These are phyloP conservation scores for Ectropis crepuscularia DNA, from an alignment of 2,888 invertebrate genomes.

Conservation along the genomic window DNA sequence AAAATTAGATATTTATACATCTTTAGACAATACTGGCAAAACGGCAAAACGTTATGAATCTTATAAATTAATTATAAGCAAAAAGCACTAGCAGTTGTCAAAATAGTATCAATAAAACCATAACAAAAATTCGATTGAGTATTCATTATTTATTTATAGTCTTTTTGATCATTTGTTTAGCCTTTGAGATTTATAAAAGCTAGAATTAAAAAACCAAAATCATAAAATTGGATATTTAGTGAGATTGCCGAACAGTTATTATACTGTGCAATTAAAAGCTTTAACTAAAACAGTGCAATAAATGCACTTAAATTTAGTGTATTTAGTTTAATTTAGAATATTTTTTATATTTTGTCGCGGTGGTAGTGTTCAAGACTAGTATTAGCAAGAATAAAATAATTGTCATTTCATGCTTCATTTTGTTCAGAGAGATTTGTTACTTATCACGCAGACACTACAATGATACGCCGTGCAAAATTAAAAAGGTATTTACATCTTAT, in stretches of 20 bases:
- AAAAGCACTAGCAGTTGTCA: conserved; percentile 15
- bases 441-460: conserved; percentile 42
- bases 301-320: background rate
- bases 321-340: background rate
- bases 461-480: conserved; percentile 44
- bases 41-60: conserved; percentile 28
- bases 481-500: conserved; percentile 51
- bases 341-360: background rate
- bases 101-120: conserved; percentile 1
- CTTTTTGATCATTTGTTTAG: conserved; percentile 25
- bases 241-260: background rate
- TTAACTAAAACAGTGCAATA: background rate
- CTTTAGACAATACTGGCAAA: conserved; percentile 26
- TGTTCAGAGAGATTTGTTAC: conserved; percentile 19
- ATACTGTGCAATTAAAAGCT: background rate
- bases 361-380: conserved; percentile 3
- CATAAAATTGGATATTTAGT: background rate
- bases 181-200: conserved; percentile 5
- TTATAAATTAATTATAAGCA: conserved; percentile 22
- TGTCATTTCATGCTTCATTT: background rate
- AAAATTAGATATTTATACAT: conserved; percentile 5
- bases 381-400: background rate
- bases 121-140: conserved; percentile 24
- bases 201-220: background rate
- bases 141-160: conserved; percentile 25